Conservation (phyloP, 2,797 vertebrate species). For the Thalassophryne amazonica region DNA sequence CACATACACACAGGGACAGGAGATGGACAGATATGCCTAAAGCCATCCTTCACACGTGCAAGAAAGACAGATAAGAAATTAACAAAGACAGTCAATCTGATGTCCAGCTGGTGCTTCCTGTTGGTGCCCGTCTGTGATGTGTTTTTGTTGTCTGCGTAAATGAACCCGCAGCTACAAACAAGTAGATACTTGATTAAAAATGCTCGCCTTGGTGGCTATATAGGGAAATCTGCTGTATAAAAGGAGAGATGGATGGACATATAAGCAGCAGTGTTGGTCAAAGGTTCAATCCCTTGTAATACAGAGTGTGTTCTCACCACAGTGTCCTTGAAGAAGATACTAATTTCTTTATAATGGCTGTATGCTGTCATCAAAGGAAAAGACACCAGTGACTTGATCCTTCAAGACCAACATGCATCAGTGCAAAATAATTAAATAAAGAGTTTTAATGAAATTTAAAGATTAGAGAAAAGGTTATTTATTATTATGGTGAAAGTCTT, state of each 20-base stretch:
- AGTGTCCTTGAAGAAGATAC: conserved; percentile 53
- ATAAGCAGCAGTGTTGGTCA: conserved; percentile 39
- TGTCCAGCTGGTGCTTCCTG: conserved; percentile 56
- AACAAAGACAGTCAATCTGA: conserved; percentile 48
- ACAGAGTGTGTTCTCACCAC: conserved; percentile 48
- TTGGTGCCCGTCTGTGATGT: not conserved
- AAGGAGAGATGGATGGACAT: conserved; percentile 33
- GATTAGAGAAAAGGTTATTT: not conserved
- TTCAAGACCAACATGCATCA: conserved; percentile 4
- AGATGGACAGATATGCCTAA: not conserved
- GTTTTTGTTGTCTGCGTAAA: conserved; percentile 11
- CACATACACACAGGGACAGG: not conserved
- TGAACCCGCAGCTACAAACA: not conserved
- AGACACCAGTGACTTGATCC: conserved; percentile 17
- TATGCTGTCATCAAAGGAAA: conserved; percentile 12
- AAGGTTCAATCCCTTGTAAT: conserved; percentile 53
- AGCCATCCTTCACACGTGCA: not conserved
- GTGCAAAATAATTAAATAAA: no score
- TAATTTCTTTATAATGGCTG: conserved; percentile 52
- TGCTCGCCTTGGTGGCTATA: not conserved
- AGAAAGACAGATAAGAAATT: conserved; percentile 55
- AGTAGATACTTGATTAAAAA: conserved; percentile 8
- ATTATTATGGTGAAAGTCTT: not conserved
- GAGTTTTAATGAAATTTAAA: not conserved
- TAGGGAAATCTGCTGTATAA: conserved; percentile 3